These are phyloP conservation scores for Florisuga fusca DNA, from an alignment of 2,797 vertebrate species.

Conservation along the genomic window DNA sequence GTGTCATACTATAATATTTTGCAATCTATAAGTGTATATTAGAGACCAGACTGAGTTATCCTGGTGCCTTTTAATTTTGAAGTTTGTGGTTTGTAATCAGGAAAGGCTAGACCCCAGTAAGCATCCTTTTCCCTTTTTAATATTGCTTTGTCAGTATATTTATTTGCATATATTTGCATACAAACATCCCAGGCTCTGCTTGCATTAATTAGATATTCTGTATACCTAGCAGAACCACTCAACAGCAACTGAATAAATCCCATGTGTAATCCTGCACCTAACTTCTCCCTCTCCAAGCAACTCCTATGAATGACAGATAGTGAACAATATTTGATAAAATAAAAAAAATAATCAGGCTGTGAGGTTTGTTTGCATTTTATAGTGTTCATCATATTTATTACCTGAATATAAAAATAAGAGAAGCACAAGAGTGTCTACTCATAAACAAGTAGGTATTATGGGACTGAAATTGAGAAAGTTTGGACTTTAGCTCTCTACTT, in stretches of 20 bases:
- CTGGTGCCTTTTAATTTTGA: background rate
- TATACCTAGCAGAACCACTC: background rate
- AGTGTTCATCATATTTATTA: background rate
- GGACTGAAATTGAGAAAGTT: background rate
- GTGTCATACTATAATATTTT: background rate
- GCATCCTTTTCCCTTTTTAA: accelerated
- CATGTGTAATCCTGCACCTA: background rate
- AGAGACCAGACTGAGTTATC: background rate
- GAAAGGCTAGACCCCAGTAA: background rate
- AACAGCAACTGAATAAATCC: background rate
- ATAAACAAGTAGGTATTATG: background rate
- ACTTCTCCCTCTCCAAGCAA: background rate
- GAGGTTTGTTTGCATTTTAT: background rate
- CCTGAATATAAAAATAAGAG: background rate
- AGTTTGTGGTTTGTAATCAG: accelerated
- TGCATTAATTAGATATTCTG: background rate
- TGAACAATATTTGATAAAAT: background rate
- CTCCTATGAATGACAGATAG: background rate
- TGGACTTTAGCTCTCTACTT: background rate
- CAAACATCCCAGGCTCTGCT: background rate
- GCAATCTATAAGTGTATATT: background rate
- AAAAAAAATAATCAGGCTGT: background rate
- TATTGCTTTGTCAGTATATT: background rate
- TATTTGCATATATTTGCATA: background rate
- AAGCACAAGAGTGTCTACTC: background rate